Evolutionary conservation across 2,888 invertebrate genomes (phyloP), one percentile per base, ranked within the genome.

Genomic region (Drosophila gaucha): DNA sequence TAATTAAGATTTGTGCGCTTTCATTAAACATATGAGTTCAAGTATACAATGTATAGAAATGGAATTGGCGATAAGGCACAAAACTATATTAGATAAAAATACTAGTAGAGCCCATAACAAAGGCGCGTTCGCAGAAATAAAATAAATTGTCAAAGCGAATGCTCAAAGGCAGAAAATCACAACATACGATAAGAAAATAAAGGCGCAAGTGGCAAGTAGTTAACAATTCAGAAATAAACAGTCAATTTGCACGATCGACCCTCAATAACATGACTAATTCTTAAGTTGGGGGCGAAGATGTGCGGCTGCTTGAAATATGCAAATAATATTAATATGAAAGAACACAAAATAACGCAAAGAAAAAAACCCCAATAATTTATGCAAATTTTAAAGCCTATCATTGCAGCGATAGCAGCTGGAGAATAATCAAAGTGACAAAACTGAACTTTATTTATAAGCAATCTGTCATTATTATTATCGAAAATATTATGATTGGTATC

Each of bases 221-320:
- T 43, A 12, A 44, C 33, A 33, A 28, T 16, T 26, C 16, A 51
- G 39, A 39, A 39, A 8, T 14, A 33, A 26, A 49, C 24, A 35
- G 26, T 9, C 30, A n/a, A 35, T 16, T 24, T 35, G 52, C 50
- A 28, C 43, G 24, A 44, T 20, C 46, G 47, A 59, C 26, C 36
- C 41, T 55, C 55, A 54, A 65, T 64, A 44, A 64, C 18, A 65
- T 80, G 82, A 80, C 66, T 85, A 78, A 87, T 74, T 65, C 55
- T 47, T 31, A 20, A 52, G 36, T 41, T 6, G 31, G 22, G 33
- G n/a, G 14, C 10, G 31, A 14, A 12, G 35, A n/a, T 31, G 16
- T 18, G 16, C 6, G 9, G 16, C n/a, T 26, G 33, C 20, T 12
- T 14, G 33, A 28, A 28, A 20, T 20, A 49, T 39, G 20, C 46